These are phyloP conservation scores for Willowsia nigromaculata DNA, from an alignment of 2,888 invertebrate genomes.

Conservation along the genomic window DNA sequence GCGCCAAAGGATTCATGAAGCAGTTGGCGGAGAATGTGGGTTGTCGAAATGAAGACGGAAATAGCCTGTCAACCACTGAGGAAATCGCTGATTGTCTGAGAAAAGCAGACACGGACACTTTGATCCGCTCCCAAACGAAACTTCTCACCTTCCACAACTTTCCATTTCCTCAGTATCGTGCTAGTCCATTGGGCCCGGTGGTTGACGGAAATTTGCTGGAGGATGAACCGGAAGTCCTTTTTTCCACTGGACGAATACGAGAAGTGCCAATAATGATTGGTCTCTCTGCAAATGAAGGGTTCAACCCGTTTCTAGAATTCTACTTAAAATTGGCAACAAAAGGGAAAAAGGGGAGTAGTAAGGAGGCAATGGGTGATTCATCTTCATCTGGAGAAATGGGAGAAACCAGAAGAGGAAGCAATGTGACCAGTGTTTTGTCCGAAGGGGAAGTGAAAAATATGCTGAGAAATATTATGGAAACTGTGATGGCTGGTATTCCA, in stretches of 20 bases:
- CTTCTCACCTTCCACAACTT: slow-evolving; percentile 71
- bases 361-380: background rate
- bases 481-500: slow-evolving; percentile 61
- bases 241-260: slow-evolving; percentile 67
- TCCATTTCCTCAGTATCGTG: slow-evolving; percentile 29
- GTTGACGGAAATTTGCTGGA: slow-evolving; percentile 71
- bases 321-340: slow-evolving; percentile 64
- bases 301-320: slow-evolving; percentile 75
- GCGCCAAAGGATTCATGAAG: slow-evolving; percentile 45
- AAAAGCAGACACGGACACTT: slow-evolving; percentile 57
- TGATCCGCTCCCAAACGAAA: slow-evolving; percentile 71
- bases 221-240: slow-evolving; percentile 67
- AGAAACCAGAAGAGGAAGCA: background rate
- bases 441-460: slow-evolving; percentile 54
- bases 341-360: slow-evolving; percentile 13
- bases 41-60: slow-evolving; percentile 10
- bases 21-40: slow-evolving; percentile 48
- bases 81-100: slow-evolving; percentile 69
- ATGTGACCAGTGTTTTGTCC: slow-evolving; percentile 8
- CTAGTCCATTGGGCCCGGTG: slow-evolving; percentile 68
- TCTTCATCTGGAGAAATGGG: slow-evolving; percentile 5
- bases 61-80: background rate
- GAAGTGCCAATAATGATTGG: slow-evolving; percentile 75
- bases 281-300: slow-evolving; percentile 75
- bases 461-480: slow-evolving; percentile 60